Conservation (phyloP, 2,113 vertebrate species). For the Myodes glareolus region DNA sequence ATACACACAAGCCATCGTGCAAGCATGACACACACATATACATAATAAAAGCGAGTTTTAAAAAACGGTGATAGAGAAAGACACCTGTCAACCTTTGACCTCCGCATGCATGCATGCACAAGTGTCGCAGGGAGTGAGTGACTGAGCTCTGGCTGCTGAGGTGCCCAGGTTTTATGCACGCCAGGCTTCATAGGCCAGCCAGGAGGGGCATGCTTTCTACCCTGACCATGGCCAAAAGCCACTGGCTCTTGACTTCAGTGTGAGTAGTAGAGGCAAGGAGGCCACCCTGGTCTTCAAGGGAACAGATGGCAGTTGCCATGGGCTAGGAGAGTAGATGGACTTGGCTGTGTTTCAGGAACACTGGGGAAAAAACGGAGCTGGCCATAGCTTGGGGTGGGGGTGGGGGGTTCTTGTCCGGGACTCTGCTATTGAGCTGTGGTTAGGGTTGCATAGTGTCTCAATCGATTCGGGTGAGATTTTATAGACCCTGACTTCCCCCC, state of each 20-base stretch:
- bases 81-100: not conserved
- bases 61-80: not conserved
- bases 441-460: not conserved
- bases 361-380: not conserved
- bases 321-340: accelerated
- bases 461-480: not conserved
- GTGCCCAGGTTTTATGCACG: accelerated
- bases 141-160: not conserved
- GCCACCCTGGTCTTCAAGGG: not conserved
- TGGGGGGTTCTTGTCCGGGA: not conserved
- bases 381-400: too few species aligned
- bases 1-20: not conserved
- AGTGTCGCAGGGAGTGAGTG: accelerated
- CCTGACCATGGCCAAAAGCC: not conserved
- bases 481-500: not conserved
- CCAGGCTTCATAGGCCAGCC: accelerated
- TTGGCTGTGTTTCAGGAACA: not conserved
- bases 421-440: not conserved
- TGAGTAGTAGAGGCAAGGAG: not conserved
- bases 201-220: not conserved
- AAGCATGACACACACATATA: not conserved
- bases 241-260: not conserved
- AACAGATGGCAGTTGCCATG: not conserved
- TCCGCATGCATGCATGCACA: not conserved
- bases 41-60: not conserved